Base-by-base conservation (phyloP, 1,140 invertebrate species). In the Drosophila obscura region DNA sequence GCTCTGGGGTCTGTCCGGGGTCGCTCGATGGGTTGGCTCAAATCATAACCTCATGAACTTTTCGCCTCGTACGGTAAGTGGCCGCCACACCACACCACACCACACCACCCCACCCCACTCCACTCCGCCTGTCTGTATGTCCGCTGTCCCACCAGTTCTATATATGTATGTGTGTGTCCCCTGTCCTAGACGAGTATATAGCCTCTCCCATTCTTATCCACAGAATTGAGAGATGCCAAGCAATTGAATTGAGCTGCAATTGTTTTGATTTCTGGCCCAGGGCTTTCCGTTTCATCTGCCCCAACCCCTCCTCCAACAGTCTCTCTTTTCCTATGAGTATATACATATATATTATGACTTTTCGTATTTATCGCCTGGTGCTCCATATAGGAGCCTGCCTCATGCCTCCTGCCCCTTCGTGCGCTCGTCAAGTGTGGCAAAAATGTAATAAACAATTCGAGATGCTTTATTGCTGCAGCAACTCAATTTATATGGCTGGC, bases 211-310 rank as follows among this genome's bases (percentile, higher is more conserved):
- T 28, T 65, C 52, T 55, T 46, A 35, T 49, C 22, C 52, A 59
- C 65, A 46, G 35, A 11, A 39, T 39, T 39, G 35, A 39, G 57
- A 49, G 45, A 64, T 48, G 74, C 46, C 60, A 57, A 73, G 79
- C 81, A 81, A 87, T 87, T 87, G 82, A 87, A 87, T 87, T 87
- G 82, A 88, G 82, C 72, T 87, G 83, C 82, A 87, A 87, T 87
- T 87, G 82, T 87, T 87, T 87, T 87, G 82, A 87, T 87, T 87
- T 87, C 80, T 87, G 60, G 82, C 83, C 82, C 83, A 48, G 83
- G 82, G 82, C 73, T 59, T 65, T 77, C 57, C 51, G 60, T 68
- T 69, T 64, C 45, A 39, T 39, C 35, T 39, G 1, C 62, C 39
- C 39, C 28, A 22, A 16, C 19, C 50, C 39, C 16, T 41, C 50